Percentiles rank a stretch among this genome's conserved stretches.
Evolutionary conservation across 1,140 invertebrate genomes (phyloP).

Genomic region (Neocloeon triangulifer): DNA sequence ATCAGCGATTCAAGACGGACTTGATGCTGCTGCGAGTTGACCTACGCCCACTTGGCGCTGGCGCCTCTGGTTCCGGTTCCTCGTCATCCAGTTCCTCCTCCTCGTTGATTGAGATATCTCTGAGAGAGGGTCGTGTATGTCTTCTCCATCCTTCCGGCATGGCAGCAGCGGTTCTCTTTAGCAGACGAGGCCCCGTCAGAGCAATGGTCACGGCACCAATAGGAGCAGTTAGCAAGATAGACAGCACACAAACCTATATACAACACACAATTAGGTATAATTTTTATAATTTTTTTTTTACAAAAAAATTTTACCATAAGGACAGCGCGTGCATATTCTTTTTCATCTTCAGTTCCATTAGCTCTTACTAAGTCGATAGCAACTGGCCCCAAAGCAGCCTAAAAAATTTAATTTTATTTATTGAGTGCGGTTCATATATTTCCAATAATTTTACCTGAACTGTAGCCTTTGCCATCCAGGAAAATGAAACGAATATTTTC

Average conservation of each 20-base stretch:
- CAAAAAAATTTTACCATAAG: no score
- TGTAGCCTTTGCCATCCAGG: conserved; percentile 87
- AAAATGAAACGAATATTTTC: conserved; percentile 65
- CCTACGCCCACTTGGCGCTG: no score
- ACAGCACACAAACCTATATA: conserved; percentile 58
- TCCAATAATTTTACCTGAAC: conserved; percentile 35
- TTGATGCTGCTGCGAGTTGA: no score
- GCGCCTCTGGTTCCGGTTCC: conserved; percentile 20
- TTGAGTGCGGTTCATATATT: conserved; percentile 1
- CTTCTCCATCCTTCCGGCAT: conserved; percentile 39
- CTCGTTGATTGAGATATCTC: conserved; percentile 63
- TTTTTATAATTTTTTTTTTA: no score
- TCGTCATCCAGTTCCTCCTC: conserved; percentile 34
- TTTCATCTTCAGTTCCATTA: conserved; percentile 16
- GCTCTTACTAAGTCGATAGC: conserved; percentile 39
- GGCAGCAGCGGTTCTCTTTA: conserved; percentile 33
- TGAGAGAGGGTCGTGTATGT: conserved; percentile 48
- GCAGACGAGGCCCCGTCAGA: conserved; percentile 46
- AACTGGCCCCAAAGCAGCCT: conserved; percentile 62
- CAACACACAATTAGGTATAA: no score
- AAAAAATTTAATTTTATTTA: conserved; percentile 5
- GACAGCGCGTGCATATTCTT: conserved; percentile 29
- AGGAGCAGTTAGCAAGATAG: conserved; percentile 81
- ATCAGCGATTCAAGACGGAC: no score
- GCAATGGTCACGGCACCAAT: conserved; percentile 74